Conservation (phyloP, 1,140 invertebrate genomes). For the Lutraria rhynchaena region DNA sequence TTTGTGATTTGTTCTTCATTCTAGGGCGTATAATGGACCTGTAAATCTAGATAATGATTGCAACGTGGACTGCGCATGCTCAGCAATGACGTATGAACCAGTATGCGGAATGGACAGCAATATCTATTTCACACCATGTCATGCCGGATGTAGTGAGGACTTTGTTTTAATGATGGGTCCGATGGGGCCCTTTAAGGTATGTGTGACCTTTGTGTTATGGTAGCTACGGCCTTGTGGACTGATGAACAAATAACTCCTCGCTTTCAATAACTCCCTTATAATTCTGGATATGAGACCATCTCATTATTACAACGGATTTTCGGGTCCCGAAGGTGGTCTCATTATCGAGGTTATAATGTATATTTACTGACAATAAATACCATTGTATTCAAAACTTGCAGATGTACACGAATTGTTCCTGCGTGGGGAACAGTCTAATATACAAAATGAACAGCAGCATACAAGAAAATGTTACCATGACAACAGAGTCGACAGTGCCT, state of each 20-base stretch:
- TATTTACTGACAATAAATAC: too few species aligned
- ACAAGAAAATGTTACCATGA: background rate
- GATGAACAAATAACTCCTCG: too few species aligned
- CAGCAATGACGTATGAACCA: conserved; percentile 92
- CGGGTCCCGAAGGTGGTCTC: too few species aligned
- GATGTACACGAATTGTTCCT: conserved; percentile 63
- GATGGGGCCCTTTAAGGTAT: conserved; percentile 68
- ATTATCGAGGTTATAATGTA: too few species aligned
- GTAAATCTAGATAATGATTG: conserved; percentile 82
- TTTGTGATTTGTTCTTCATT: too few species aligned
- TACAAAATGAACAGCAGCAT: conserved; percentile 33
- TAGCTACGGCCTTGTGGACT: too few species aligned
- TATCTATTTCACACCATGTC: conserved; percentile 95
- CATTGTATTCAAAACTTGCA: too few species aligned
- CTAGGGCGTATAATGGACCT: background rate
- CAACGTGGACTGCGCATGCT: conserved; percentile 95
- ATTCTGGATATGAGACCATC: too few species aligned
- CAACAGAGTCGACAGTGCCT: background rate
- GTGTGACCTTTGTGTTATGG: too few species aligned
- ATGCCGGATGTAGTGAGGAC: conserved; percentile 90
- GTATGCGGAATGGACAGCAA: conserved; percentile 96
- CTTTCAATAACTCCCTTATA: too few species aligned
- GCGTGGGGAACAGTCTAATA: conserved; percentile 45
- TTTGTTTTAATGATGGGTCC: conserved; percentile 60
- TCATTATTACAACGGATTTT: too few species aligned